Evolutionary conservation across 2,888 invertebrate species (phyloP).

Genomic region (Ochropacha duplaris): DNA sequence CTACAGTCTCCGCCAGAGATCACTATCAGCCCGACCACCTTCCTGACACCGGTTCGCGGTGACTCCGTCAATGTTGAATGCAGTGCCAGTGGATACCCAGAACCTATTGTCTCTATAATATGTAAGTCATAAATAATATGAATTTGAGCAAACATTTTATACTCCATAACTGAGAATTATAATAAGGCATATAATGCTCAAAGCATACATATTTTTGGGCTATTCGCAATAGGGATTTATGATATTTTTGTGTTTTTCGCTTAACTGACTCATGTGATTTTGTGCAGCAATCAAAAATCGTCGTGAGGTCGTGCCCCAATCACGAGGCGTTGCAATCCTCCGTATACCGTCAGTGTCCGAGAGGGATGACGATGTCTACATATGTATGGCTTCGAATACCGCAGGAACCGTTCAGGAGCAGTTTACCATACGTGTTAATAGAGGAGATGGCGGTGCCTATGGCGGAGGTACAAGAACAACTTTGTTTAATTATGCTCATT

Average conservation of each 20-base stretch:
- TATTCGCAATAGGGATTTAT: no score
- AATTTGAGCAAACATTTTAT: no score
- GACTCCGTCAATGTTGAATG: slow-evolving; percentile 89
- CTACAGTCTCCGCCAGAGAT: slow-evolving; percentile 88
- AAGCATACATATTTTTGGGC: no score
- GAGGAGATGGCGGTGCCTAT: slow-evolving; percentile 54
- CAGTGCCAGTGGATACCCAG: slow-evolving; percentile 89
- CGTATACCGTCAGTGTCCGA: slow-evolving; percentile 46
- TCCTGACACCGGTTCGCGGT: slow-evolving; percentile 84
- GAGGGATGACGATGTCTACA: slow-evolving; percentile 87
- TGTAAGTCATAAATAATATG: no score
- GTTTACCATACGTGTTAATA: slow-evolving; percentile 83
- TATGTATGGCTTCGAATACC: slow-evolving; percentile 86
- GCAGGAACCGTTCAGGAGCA: slow-evolving; percentile 86
- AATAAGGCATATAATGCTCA: no score
- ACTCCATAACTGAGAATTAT: no score
- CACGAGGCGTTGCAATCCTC: slow-evolving; percentile 58
- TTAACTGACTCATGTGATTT: not conserved
- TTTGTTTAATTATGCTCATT: not conserved
- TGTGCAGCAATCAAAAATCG: slow-evolving; percentile 32
- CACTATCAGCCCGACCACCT: slow-evolving; percentile 82
- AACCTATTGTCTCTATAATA: slow-evolving; percentile 89
- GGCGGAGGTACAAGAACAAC: slow-evolving; percentile 30
- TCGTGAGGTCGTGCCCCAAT: slow-evolving; percentile 44
- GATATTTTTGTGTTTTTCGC: no score